These are phyloP conservation scores for Agriotes lineatus DNA, from an alignment of 2,888 invertebrate species.

Conservation along the genomic window DNA sequence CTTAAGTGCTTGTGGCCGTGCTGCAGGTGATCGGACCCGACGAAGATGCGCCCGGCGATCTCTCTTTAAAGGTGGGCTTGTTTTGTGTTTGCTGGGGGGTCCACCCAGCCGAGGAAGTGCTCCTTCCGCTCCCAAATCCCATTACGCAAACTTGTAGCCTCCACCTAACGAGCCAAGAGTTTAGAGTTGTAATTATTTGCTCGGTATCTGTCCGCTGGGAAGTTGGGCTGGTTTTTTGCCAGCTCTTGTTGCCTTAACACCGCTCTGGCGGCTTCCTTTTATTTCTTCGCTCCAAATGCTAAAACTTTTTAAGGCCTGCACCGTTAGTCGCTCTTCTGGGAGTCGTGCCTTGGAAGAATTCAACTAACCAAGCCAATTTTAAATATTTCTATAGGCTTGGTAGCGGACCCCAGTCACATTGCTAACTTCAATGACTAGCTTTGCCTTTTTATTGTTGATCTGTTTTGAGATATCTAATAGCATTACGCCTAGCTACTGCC, in stretches of 20 bases:
- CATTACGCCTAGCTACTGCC: neutral
- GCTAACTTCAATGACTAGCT: no score
- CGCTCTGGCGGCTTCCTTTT: constrained; percentile 27
- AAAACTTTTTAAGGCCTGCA: constrained; percentile 3
- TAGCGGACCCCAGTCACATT: no score
- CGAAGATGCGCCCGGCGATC: constrained; percentile 21
- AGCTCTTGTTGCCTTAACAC: constrained; percentile 29
- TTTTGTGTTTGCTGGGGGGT: no score
- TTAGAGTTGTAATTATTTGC: constrained; percentile 38
- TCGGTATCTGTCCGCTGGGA: constrained; percentile 31
- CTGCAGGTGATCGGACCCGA: constrained; percentile 6
- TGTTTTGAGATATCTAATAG: no score
- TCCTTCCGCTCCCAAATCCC: constrained; percentile 34
- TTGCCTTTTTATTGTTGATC: no score
- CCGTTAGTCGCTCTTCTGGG: neutral
- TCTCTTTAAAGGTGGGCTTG: constrained; percentile 33
- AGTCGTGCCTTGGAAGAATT: no score
- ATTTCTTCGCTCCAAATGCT: constrained; percentile 5
- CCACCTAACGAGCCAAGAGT: constrained; percentile 32
- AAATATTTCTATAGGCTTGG: no score
- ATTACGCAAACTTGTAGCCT: constrained; percentile 36
- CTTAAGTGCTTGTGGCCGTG: constrained; percentile 25
- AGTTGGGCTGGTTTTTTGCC: constrained; percentile 35
- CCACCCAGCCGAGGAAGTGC: constrained; percentile 13
- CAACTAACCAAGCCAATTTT: no score